Evolutionary conservation across 1,140 invertebrate genomes (phyloP).

Genomic region (Asobara japonica): DNA sequence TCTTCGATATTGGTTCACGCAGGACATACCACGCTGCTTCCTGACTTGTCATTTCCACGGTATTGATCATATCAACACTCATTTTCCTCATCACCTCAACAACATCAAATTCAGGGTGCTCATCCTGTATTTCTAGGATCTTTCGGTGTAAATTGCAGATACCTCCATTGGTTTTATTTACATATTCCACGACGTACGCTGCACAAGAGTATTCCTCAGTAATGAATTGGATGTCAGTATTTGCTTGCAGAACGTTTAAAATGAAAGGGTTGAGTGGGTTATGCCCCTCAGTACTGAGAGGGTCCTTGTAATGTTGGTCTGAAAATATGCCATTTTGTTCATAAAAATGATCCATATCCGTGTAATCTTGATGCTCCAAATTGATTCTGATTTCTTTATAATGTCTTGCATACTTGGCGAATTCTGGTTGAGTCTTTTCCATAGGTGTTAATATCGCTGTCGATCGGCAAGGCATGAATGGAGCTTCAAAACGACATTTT

Average conservation of each 20-base stretch:
- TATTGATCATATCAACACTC: slow-evolving; percentile 26
- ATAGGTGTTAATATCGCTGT: neutral
- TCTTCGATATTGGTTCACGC: slow-evolving; percentile 23
- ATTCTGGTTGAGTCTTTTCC: neutral
- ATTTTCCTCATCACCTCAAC: slow-evolving; percentile 34
- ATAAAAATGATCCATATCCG: too few species aligned
- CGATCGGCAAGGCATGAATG: neutral
- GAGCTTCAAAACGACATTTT: neutral
- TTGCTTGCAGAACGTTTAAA: neutral
- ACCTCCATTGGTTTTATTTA: slow-evolving; percentile 56
- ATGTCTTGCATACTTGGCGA: neutral
- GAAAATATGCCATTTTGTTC: neutral
- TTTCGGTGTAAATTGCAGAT: slow-evolving; percentile 50
- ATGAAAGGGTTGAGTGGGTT: neutral
- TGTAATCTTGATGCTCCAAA: too few species aligned
- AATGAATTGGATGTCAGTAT: neutral
- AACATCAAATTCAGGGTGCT: slow-evolving; percentile 49
- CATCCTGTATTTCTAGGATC: slow-evolving; percentile 50
- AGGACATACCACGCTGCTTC: slow-evolving; percentile 53
- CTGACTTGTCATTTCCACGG: slow-evolving; percentile 21
- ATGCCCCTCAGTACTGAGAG: neutral
- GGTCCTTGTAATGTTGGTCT: neutral
- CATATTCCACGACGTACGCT: slow-evolving; percentile 42
- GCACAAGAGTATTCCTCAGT: neutral
- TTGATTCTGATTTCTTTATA: too few species aligned